phyloP scores from a whole-genome alignment of 2,888 invertebrate genomes.

The Erebia ligea region DNA sequence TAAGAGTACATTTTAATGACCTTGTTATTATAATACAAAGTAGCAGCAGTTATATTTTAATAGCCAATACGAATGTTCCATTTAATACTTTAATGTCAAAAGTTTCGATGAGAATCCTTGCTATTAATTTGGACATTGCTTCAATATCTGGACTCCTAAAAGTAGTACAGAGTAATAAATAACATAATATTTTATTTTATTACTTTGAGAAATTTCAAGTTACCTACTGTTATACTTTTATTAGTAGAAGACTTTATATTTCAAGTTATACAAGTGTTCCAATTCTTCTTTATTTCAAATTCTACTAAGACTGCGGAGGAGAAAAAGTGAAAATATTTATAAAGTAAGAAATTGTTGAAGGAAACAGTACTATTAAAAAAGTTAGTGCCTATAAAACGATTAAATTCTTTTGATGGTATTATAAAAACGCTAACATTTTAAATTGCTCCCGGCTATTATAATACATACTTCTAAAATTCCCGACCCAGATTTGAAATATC shows the following conservation, averaged over 20 bases:
- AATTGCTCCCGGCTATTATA: slow-evolving; percentile 18
- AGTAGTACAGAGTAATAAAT: slow-evolving; percentile 17
- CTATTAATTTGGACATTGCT: slow-evolving; percentile 63
- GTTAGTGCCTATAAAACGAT: neutral
- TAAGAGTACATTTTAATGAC: slow-evolving; percentile 75
- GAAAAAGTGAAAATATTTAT: too few relatives aligned
- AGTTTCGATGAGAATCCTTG: slow-evolving; percentile 65
- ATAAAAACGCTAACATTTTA: slow-evolving; percentile 23
- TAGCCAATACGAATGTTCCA: slow-evolving; percentile 63
- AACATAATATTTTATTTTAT: slow-evolving; percentile 11
- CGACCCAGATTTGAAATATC: slow-evolving; percentile 45
- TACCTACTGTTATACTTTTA: slow-evolving; percentile 18
- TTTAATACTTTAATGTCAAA: slow-evolving; percentile 50
- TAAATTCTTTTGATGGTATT: neutral
- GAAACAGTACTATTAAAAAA: neutral
- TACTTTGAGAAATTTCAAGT: slow-evolving; percentile 27
- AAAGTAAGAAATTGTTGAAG: too few relatives aligned
- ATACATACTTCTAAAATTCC: slow-evolving; percentile 26
- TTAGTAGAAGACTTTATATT: slow-evolving; percentile 26
- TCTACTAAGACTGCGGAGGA: too few relatives aligned
- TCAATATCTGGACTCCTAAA: slow-evolving; percentile 28
- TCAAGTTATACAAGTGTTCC: slow-evolving; percentile 25
- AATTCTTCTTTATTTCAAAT: neutral
- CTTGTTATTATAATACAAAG: slow-evolving; percentile 58
- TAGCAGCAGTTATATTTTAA: slow-evolving; percentile 70